Evolutionary conservation across 2,113 vertebrate genomes (phyloP).

Genomic region (Bubalus kerabau): DNA sequence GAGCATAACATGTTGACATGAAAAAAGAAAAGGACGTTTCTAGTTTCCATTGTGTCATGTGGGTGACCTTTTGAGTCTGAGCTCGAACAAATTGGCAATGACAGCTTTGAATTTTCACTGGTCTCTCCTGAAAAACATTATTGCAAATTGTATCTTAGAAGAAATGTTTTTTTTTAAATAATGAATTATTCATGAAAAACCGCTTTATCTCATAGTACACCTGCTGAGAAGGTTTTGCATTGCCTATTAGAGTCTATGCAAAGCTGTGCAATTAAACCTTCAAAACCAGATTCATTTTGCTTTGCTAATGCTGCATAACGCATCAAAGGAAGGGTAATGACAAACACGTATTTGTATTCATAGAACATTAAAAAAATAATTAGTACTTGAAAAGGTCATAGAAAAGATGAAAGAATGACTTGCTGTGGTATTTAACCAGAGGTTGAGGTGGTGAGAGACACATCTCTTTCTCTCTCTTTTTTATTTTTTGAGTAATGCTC

Average conservation of each 20-base stretch:
- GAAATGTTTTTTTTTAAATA: slow-evolving; percentile 43
- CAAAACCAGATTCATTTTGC: slow-evolving; percentile 62
- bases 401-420: slow-evolving; percentile 22
- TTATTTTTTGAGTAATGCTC: slow-evolving; percentile 4
- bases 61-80: slow-evolving; percentile 73
- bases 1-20: background rate
- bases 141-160: slow-evolving; percentile 74
- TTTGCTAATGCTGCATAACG: slow-evolving; percentile 66
- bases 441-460: background rate
- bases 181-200: slow-evolving; percentile 79
- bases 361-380: slow-evolving; percentile 67
- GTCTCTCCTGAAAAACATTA: slow-evolving; percentile 76
- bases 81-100: slow-evolving; percentile 75
- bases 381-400: slow-evolving; percentile 66
- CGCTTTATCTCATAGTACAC: slow-evolving; percentile 66
- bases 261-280: slow-evolving; percentile 71
- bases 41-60: slow-evolving; percentile 60
- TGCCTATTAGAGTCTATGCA: slow-evolving; percentile 65
- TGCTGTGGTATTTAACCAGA: slow-evolving; percentile 32
- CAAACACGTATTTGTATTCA: slow-evolving; percentile 63
- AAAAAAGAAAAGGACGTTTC: slow-evolving; percentile 61
- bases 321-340: slow-evolving; percentile 51
- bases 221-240: slow-evolving; percentile 74
- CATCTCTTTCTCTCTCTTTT: background rate
- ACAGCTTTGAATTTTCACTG: slow-evolving; percentile 74